A percentile compares a stretch with the other conserved stretches of the same genome.
phyloP scores from a whole-genome alignment of 1,140 invertebrate species.

The Cherax quadricarinatus region DNA sequence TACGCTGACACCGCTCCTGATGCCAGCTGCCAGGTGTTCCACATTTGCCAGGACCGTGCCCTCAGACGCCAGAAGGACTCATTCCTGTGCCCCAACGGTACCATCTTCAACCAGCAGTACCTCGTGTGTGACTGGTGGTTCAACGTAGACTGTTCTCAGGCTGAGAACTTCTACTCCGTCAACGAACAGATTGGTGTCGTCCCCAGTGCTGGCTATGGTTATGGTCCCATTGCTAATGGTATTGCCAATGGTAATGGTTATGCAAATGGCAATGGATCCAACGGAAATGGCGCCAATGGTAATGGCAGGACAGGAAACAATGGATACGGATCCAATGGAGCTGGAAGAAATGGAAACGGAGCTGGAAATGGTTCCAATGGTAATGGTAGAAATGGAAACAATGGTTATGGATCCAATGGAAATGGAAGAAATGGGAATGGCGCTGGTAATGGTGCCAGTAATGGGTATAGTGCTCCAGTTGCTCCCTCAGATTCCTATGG shows the following conservation, averaged over 20 bases:
- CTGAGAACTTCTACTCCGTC: conserved; percentile 77
- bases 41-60: conserved; percentile 79
- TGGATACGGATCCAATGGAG: not conserved
- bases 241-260: not conserved
- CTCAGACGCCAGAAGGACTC: conserved; percentile 74
- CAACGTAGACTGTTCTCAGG: conserved; percentile 78
- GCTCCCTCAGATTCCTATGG: not conserved
- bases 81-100: conserved; percentile 80
- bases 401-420: not conserved
- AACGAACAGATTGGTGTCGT: conserved; percentile 74
- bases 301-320: not conserved
- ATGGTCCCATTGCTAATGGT: not conserved
- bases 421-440: not conserved
- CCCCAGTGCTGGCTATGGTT: not conserved
- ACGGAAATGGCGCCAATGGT: not conserved
- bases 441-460: not conserved
- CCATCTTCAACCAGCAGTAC: conserved; percentile 80
- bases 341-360: not conserved
- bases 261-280: not conserved
- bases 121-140: conserved; percentile 82
- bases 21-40: conserved; percentile 78
- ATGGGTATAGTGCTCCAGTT: not conserved
- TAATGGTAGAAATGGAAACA: no score
- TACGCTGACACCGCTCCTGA: conserved; percentile 76
- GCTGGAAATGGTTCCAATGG: no score